Base-by-base conservation (phyloP, 64 coral and sea anemone species). In the Porites australiensis region DNA sequence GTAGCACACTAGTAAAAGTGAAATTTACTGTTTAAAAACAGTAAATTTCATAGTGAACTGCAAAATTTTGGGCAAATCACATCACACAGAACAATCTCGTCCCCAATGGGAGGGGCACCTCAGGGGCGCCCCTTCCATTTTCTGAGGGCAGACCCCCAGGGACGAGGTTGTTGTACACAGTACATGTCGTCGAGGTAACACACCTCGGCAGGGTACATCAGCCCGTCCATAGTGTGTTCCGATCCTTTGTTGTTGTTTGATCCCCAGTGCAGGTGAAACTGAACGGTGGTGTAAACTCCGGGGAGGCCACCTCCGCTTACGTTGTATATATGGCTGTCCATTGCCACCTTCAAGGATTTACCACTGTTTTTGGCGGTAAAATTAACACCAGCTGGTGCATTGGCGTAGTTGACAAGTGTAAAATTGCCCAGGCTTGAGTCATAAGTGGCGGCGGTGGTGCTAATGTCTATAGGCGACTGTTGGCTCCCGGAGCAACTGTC, bases 181-280 rank as follows among this genome's bases (percentile, higher is more conserved):
- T 37, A 37, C 27, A 37, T 37, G 27, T 37, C 27, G 1, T 37
- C 27, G 27, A 37, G 1, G 27, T 9, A 9, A 57, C 54, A 57
- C 7, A 93, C 91, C 91, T 77, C 91, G 43, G 82, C 91, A 43
- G 91, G 21, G n/a, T 58, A 93, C 15, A n/a, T 18, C 3, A 23
- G 58, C 2, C 73, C 82, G 46, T 93, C 14, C 16, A 87, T 3
- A 8, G 21, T 53, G 20, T 93, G 83, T 45, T 93, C 91, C 13
- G 91, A 86, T 46, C 91, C 91, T 62, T 87, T 44, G 0, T 3
- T 37, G 45, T 86, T 21, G 11, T 8, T 16, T 19, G 70, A 57
- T 48, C 91, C 91, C 91, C 91, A 93, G 75, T 93, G 91, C 16
- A 93, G 53, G 51, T 93, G 91, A 59, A 93, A 71, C 59, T 86